Base-by-base conservation (phyloP, 2,888 invertebrate genomes). In the Augiades crinisus region DNA sequence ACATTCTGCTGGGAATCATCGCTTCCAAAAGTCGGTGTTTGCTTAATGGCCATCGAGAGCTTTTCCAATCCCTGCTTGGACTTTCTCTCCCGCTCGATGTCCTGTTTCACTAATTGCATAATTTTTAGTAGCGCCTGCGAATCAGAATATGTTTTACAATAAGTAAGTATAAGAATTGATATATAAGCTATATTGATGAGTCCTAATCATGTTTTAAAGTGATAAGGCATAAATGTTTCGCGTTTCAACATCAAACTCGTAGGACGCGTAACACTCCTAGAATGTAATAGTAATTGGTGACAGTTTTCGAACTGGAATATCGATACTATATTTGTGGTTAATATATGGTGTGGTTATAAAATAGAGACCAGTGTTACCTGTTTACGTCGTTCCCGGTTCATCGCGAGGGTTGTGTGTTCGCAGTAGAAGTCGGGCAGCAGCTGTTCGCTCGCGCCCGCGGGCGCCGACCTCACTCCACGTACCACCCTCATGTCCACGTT, bases 371-470 rank as follows among this genome's bases (percentile, higher is more conserved):
- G n/a, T n/a, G n/a, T n/a, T 55, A 93, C 94, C 86, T 95, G 95
- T 85, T 95, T 96, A 67, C 98, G 92, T 56, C 98, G 90, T 70
- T 97, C 98, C 47, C 94, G 91, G 78, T 98, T 98, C 98, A 98
- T 98, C 19, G 96, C 95, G 65, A 98, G 91, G 1, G 96, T 96
- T 60, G 96, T 94, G 82, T 98, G 98, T 76, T 98, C 98, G 66
- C 98, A 97, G 83, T 98, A 98, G 88, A 97, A 98, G 82, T 98
- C 98, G 0, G 98, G 96, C 57, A 98, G 84, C 46, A 97, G 90
- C 78, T 98, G 98, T 71, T 98, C 98, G 61, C 91, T 91, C 38
- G 92, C 91, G 0, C 92, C 92, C 27, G 92, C 90, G 0, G 92
- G 91, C 5, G 92, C 92, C 10, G 94, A 93, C 50, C 93, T 91